A percentile compares a stretch with the other conserved stretches of the same genome.
phyloP scores from a whole-genome alignment of 2,888 invertebrate species.

The Heliconius hortense region DNA sequence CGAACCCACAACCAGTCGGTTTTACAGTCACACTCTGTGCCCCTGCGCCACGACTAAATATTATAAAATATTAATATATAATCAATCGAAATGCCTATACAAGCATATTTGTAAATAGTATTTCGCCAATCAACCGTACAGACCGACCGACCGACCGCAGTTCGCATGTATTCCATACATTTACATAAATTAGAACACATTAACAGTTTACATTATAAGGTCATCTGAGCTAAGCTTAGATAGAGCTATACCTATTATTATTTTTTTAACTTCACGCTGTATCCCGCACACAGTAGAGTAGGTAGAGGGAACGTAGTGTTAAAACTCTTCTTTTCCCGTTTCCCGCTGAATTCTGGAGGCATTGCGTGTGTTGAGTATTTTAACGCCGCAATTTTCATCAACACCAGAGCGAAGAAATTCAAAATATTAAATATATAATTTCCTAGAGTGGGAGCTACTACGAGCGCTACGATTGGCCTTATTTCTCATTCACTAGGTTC shows the following conservation, averaged over 20 bases:
- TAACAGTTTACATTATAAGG: conserved; percentile 25
- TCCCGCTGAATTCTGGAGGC: background rate
- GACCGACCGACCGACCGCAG: conserved; percentile 40
- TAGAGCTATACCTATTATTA: background rate
- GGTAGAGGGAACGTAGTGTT: background rate
- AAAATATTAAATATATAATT: too few relatives aligned
- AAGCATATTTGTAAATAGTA: conserved; percentile 31
- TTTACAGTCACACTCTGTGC: too few relatives aligned
- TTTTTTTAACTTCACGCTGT: background rate
- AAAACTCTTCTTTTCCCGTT: background rate
- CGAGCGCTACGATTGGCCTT: too few relatives aligned
- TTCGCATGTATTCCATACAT: conserved; percentile 45
- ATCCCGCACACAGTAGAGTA: background rate
- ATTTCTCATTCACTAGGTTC: too few relatives aligned
- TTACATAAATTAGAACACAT: conserved; percentile 45
- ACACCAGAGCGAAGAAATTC: too few relatives aligned
- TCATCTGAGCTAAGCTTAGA: too few relatives aligned
- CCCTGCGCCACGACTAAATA: too few relatives aligned
- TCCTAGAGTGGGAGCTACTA: too few relatives aligned
- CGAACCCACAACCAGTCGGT: too few relatives aligned
- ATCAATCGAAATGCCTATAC: conserved; percentile 1
- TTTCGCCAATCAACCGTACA: conserved; percentile 36
- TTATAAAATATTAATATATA: background rate
- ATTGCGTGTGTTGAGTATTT: too few relatives aligned
- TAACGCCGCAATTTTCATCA: background rate